These are phyloP conservation scores for Drosophila chauvacae DNA, from an alignment of 1,140 invertebrate genomes.

Conservation along the genomic window DNA sequence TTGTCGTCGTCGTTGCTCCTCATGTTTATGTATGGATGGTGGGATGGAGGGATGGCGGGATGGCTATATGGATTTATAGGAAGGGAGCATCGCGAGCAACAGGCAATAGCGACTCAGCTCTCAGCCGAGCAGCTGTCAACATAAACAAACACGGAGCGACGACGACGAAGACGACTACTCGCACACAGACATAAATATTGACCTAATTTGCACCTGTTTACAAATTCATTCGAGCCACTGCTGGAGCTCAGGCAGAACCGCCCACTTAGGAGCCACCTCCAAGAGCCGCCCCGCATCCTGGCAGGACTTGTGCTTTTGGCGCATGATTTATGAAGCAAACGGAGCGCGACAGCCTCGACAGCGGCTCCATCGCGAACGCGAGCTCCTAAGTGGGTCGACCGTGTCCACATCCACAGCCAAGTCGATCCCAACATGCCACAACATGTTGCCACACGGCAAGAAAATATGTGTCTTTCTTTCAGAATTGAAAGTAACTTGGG, in stretches of 20 bases:
- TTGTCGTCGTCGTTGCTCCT: constrained; percentile 35
- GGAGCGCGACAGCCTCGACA: constrained; percentile 51
- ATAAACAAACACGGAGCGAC: constrained; percentile 42
- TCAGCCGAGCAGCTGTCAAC: constrained; percentile 39
- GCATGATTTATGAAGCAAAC: constrained; percentile 75
- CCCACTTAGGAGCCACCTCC: constrained; percentile 4
- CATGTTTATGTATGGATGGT: constrained; percentile 68
- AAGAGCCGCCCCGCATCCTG: constrained; percentile 23
- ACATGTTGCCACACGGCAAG: constrained; percentile 1
- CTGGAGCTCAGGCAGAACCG: constrained; percentile 28
- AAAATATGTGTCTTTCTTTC: not conserved
- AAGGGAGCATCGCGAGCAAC: constrained; percentile 22
- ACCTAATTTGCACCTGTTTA: constrained; percentile 81
- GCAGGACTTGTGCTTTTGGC: constrained; percentile 74
- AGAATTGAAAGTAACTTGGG: rapidly evolving
- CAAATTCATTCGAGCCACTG: constrained; percentile 71
- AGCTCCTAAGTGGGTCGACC: constrained; percentile 58
- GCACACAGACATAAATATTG: constrained; percentile 65
- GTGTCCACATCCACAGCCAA: constrained; percentile 31
- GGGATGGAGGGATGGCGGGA: constrained; percentile 1
- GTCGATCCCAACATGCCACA: constrained; percentile 1
- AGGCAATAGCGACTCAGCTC: constrained; percentile 29
- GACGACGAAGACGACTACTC: constrained; percentile 1
- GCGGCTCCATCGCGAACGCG: constrained; percentile 18
- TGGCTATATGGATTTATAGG: constrained; percentile 16